A percentile compares a stretch with the other conserved stretches of the same genome.
Conservation (phyloP, 1,140 invertebrate species). For the Dendroctonus valens region DNA sequence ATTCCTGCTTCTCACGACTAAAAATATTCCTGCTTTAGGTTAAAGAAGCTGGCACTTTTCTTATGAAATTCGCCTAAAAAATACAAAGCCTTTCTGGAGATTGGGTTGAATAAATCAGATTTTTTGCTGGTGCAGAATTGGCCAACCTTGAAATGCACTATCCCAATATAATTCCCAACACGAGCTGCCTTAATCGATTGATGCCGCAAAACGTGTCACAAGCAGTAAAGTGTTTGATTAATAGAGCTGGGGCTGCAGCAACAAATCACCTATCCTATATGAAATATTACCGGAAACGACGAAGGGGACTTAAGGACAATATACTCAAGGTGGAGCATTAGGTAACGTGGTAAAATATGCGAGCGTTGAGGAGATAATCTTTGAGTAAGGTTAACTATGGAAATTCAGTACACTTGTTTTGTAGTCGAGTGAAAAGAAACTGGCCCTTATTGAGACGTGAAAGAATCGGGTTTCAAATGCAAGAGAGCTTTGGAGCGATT, state of each 20-base stretch:
- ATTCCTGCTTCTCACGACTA: no score
- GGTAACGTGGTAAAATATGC: not conserved
- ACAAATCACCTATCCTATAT: constrained; percentile 14
- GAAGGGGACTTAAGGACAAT: constrained; percentile 8
- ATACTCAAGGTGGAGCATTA: not conserved
- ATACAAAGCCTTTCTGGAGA: no score
- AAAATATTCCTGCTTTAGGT: no score
- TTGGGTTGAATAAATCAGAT: no score
- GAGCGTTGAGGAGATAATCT: not conserved
- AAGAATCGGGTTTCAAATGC: no score
- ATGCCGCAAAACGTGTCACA: constrained; percentile 12
- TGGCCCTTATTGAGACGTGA: no score
- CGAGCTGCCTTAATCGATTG: constrained; percentile 9
- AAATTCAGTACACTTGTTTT: no score
- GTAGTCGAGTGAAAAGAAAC: no score
- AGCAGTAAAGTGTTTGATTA: constrained; percentile 17
- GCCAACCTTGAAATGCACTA: not conserved
- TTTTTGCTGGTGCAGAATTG: no score
- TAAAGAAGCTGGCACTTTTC: no score
- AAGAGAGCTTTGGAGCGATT: no score
- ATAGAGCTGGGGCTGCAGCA: constrained; percentile 2
- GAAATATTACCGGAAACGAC: constrained; percentile 6
- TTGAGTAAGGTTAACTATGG: not conserved
- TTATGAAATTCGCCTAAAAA: no score
- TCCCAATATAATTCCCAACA: not conserved